A percentile compares a stretch with the other conserved stretches of the same genome.
These are phyloP conservation scores for Temnothorax unifasciatus DNA, from an alignment of 2,888 invertebrate species.

Conservation along the genomic window DNA sequence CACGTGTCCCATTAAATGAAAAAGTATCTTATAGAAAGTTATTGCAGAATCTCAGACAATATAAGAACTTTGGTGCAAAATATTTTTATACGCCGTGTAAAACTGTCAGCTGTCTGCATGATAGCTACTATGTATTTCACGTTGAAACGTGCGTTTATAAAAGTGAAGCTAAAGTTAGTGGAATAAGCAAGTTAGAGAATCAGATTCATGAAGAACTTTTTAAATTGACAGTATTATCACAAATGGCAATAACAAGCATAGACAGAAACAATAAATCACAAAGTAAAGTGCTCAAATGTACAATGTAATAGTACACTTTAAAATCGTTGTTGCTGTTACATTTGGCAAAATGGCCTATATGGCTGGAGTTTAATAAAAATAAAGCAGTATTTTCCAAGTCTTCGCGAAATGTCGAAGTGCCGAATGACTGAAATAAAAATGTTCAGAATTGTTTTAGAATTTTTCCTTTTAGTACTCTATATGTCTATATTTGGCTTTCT, in stretches of 20 bases:
- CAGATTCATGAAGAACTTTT: conserved; percentile 12
- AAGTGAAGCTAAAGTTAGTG: not conserved
- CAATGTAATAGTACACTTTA: not conserved
- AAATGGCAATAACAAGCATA: not conserved
- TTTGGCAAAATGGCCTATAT: not conserved
- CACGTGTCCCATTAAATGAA: not conserved
- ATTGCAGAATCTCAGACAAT: not conserved
- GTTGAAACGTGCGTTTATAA: conserved; percentile 22
- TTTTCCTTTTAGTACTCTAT: not conserved
- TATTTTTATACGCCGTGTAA: not conserved
- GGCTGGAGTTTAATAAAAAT: not conserved
- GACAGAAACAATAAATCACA: conserved; percentile 20
- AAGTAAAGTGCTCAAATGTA: not conserved
- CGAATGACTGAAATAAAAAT: not conserved
- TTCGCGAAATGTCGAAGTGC: not conserved
- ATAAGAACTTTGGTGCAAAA: not conserved
- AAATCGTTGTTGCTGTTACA: not conserved
- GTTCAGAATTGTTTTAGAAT: not conserved
- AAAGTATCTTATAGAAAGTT: not conserved
- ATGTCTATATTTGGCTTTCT: not conserved
- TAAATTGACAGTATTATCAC: conserved; percentile 13
- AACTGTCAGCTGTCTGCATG: no score
- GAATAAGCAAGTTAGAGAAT: conserved; percentile 21
- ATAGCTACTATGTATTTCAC: conserved; percentile 9
- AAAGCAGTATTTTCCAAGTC: not conserved